phyloP scores from a whole-genome alignment of 2,113 vertebrate genomes.

The Meleagris gallopavo region DNA sequence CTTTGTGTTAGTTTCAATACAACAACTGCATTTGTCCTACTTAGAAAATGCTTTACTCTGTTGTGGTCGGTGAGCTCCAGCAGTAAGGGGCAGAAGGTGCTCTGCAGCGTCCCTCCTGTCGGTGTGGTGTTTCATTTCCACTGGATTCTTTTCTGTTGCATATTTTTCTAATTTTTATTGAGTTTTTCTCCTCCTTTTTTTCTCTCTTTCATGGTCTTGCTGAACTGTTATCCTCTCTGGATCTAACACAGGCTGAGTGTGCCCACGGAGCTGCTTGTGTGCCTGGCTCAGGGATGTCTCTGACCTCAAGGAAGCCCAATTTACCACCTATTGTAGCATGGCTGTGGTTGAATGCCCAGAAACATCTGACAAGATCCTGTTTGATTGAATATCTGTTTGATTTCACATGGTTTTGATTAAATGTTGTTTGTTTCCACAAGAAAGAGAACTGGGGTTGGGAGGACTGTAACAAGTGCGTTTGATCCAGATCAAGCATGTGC shows the following conservation, averaged over 20 bases:
- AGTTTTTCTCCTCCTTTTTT: not conserved
- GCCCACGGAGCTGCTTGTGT: accelerated
- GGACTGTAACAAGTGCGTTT: not conserved
- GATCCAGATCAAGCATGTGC: not conserved
- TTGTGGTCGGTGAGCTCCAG: not conserved
- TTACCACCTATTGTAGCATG: accelerated
- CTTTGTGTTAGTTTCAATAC: not conserved
- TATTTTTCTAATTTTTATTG: not conserved
- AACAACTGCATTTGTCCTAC: not conserved
- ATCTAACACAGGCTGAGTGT: not conserved
- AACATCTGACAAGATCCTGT: not conserved
- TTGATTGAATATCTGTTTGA: not conserved
- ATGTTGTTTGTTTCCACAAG: not conserved
- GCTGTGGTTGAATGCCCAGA: not conserved
- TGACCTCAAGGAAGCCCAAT: not conserved
- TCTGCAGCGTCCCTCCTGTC: not conserved
- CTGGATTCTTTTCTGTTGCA: not conserved
- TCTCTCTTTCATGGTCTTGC: not conserved
- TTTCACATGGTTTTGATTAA: not conserved
- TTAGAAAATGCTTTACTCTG: not conserved
- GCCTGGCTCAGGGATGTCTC: not conserved
- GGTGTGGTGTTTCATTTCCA: not conserved
- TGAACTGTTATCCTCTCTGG: not conserved
- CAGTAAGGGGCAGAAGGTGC: not conserved
- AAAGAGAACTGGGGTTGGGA: accelerated